Evolutionary conservation across 2,797 vertebrate species (phyloP).

Genomic region (Micromesistius poutassou): DNA sequence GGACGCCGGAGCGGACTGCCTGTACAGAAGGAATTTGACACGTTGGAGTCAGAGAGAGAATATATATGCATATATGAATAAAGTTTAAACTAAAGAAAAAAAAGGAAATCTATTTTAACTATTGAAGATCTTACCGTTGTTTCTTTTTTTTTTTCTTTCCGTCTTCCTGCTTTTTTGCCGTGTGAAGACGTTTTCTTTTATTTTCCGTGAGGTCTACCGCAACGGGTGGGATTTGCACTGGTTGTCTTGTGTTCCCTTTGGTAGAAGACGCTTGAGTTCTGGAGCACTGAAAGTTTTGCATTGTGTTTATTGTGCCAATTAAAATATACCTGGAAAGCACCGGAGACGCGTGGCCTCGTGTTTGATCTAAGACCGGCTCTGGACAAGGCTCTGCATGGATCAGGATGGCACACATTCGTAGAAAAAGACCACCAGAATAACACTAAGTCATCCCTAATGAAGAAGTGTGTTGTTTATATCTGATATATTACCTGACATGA

Average conservation of each 20-base stretch:
- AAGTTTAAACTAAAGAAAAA: slow-evolving; percentile 67
- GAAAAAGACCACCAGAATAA: background rate
- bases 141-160: slow-evolving; percentile 76
- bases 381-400: too few relatives aligned
- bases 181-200: slow-evolving; percentile 41
- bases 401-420: background rate
- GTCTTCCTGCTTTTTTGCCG: slow-evolving; percentile 60
- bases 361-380: background rate
- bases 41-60: slow-evolving; percentile 64
- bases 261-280: slow-evolving; percentile 73
- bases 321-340: slow-evolving; percentile 72
- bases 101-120: slow-evolving; percentile 76
- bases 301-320: slow-evolving; percentile 84
- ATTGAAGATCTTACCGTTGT: slow-evolving; percentile 67
- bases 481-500: background rate
- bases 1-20: slow-evolving; percentile 43
- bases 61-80: slow-evolving; percentile 77
- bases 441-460: background rate
- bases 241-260: slow-evolving; percentile 72
- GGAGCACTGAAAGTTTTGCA: slow-evolving; percentile 79
- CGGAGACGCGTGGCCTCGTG: background rate
- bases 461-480: background rate
- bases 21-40: slow-evolving; percentile 67
- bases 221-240: slow-evolving; percentile 78
- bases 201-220: slow-evolving; percentile 66